Evolutionary conservation across 2,888 invertebrate species (phyloP).

Genomic region (Ectemnius lituratus): DNA sequence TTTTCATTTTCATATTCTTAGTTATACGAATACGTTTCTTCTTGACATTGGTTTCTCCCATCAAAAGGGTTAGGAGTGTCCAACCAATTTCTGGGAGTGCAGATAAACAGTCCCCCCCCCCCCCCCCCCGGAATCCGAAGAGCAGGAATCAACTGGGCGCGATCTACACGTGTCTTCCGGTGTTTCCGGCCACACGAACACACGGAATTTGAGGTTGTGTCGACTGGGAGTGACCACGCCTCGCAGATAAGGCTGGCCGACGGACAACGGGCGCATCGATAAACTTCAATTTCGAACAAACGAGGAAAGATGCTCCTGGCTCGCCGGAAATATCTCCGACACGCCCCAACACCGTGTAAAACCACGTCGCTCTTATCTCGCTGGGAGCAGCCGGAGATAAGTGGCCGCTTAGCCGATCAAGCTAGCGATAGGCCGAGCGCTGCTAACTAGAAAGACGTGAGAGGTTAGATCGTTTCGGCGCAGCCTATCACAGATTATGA

Average conservation of each 20-base stretch:
- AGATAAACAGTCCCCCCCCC: too few species aligned
- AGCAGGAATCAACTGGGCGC: conserved; percentile 31
- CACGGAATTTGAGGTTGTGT: too few species aligned
- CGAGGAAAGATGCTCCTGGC: conserved; percentile 58
- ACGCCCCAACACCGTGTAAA: conserved; percentile 72
- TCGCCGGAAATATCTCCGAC: conserved; percentile 65
- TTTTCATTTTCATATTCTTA: too few species aligned
- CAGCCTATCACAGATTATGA: too few species aligned
- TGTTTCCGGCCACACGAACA: neutral
- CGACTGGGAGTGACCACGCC: conserved; percentile 49
- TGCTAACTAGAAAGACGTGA: neutral
- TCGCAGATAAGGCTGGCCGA: conserved; percentile 44
- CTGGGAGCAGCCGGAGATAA: conserved; percentile 64
- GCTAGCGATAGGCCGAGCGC: conserved; percentile 48
- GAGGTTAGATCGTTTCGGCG: too few species aligned
- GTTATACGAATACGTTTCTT: too few species aligned
- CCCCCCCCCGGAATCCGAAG: too few species aligned
- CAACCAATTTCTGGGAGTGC: too few species aligned
- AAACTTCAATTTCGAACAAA: conserved; percentile 68
- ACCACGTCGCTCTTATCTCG: conserved; percentile 56
- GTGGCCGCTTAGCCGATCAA: conserved; percentile 66
- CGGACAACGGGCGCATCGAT: conserved; percentile 59
- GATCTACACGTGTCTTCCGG: conserved; percentile 52
- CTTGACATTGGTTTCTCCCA: too few species aligned
- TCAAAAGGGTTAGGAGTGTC: too few species aligned